These are phyloP conservation scores for Ophion ventricosus DNA, from an alignment of 2,888 invertebrate species.

Conservation along the genomic window DNA sequence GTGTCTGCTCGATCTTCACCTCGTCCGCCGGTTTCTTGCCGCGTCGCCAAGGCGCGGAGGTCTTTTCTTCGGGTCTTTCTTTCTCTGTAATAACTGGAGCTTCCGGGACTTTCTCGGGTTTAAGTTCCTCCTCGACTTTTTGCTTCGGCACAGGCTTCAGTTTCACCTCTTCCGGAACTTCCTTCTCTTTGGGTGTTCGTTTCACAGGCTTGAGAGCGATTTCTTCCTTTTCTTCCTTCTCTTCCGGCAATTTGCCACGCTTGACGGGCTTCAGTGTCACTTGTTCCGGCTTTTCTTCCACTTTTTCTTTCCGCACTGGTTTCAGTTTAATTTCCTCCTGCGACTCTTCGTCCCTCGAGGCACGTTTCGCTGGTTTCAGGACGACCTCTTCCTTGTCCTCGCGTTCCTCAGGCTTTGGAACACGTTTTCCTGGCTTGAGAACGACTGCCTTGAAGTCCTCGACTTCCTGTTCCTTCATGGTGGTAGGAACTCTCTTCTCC, in stretches of 20 bases:
- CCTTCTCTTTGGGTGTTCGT: slow-evolving; percentile 77
- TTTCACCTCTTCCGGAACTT: slow-evolving; percentile 80
- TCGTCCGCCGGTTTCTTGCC: slow-evolving; percentile 43
- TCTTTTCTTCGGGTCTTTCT: slow-evolving; percentile 56
- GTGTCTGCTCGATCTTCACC: slow-evolving; percentile 48
- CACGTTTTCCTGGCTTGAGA: slow-evolving; percentile 69
- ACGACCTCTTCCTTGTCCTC: slow-evolving; percentile 72
- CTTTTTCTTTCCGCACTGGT: slow-evolving; percentile 74
- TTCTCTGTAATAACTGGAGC: slow-evolving; percentile 38
- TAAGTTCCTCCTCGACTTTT: slow-evolving; percentile 46
- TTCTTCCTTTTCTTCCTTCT: slow-evolving; percentile 69
- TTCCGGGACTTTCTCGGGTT: slow-evolving; percentile 59
- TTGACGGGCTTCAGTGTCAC: slow-evolving; percentile 71
- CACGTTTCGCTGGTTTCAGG: slow-evolving; percentile 76
- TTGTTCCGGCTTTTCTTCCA: slow-evolving; percentile 67
- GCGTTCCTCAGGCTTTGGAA: slow-evolving; percentile 72
- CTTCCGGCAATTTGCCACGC: slow-evolving; percentile 72
- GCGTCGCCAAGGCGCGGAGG: slow-evolving; percentile 47
- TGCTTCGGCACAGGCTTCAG: slow-evolving; percentile 72
- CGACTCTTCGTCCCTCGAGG: slow-evolving; percentile 72
- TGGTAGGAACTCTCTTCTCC: slow-evolving; percentile 68
- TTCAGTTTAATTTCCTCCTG: slow-evolving; percentile 76
- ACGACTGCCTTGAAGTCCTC: slow-evolving; percentile 70
- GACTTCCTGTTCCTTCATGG: slow-evolving; percentile 72
- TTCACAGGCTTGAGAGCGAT: slow-evolving; percentile 69